phyloP scores from a whole-genome alignment of 1,140 invertebrate genomes.

The Augochlora pura region DNA sequence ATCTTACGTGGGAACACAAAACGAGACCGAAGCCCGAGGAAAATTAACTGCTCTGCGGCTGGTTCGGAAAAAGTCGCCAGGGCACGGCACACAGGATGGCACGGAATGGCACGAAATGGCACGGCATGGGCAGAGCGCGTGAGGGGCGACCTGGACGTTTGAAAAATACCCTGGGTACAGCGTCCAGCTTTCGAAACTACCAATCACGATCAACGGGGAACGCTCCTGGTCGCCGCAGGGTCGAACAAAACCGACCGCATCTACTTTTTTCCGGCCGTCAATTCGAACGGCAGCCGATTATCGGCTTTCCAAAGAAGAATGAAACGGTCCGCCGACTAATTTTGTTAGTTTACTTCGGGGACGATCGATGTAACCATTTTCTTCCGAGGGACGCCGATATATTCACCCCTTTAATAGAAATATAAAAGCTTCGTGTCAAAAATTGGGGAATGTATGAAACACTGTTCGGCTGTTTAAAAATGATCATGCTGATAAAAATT shows the following conservation, averaged over 20 bases:
- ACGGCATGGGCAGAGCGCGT: too few relatives aligned
- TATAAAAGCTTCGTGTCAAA: too few relatives aligned
- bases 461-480: too few relatives aligned
- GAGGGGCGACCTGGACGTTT: constrained; percentile 8
- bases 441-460: too few relatives aligned
- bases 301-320: constrained; percentile 33
- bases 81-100: too few relatives aligned
- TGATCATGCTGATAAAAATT: too few relatives aligned
- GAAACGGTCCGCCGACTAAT: constrained; percentile 5
- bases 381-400: too few relatives aligned
- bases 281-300: constrained; percentile 41
- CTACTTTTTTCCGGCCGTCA: constrained; percentile 30
- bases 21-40: background rate
- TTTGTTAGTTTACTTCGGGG: background rate
- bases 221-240: constrained; percentile 19
- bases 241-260: constrained; percentile 28
- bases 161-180: constrained; percentile 20
- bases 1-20: background rate
- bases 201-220: constrained; percentile 22
- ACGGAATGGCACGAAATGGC: too few relatives aligned
- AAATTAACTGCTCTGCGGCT: background rate
- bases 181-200: constrained; percentile 15
- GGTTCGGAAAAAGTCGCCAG: constrained; percentile 9
- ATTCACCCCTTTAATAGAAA: too few relatives aligned
- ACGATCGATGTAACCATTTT: too few relatives aligned